Conservation (phyloP, 2,113 vertebrate species). For the Etia nguti region DNA sequence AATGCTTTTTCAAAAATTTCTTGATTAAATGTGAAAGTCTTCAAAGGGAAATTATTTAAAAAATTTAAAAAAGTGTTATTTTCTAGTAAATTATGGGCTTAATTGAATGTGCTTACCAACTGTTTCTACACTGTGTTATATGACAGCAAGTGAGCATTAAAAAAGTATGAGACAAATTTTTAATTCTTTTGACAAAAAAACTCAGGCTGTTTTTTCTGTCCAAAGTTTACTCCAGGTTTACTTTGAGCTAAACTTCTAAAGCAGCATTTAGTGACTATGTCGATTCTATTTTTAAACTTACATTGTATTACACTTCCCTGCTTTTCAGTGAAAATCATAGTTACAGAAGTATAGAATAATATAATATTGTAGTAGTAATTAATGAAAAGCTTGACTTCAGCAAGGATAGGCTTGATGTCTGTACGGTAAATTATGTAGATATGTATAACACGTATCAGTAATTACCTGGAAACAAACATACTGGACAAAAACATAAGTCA, state of each 20-base stretch:
- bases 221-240: not conserved
- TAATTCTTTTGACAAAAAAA: not conserved
- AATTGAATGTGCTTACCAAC: not conserved
- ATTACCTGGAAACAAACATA: not conserved
- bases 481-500: not conserved
- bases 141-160: not conserved
- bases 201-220: not conserved
- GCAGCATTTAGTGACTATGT: not conserved
- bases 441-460: not conserved
- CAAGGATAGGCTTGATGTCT: not conserved
- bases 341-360: not conserved
- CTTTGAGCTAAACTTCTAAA: fast-evolving
- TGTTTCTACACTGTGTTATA: not conserved
- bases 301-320: fast-evolving
- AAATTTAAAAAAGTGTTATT: not conserved
- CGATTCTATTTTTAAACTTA: fast-evolving
- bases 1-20: not conserved
- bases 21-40: not conserved
- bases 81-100: not conserved
- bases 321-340: not conserved
- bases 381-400: not conserved
- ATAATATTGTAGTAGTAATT: not conserved
- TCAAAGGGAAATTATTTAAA: fast-evolving
- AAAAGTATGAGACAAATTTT: not conserved
- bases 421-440: not conserved